Evolutionary conservation across 2,888 invertebrate genomes (phyloP), one percentile per base, ranked within the genome.

Genomic region (Matsumyia berberina): DNA sequence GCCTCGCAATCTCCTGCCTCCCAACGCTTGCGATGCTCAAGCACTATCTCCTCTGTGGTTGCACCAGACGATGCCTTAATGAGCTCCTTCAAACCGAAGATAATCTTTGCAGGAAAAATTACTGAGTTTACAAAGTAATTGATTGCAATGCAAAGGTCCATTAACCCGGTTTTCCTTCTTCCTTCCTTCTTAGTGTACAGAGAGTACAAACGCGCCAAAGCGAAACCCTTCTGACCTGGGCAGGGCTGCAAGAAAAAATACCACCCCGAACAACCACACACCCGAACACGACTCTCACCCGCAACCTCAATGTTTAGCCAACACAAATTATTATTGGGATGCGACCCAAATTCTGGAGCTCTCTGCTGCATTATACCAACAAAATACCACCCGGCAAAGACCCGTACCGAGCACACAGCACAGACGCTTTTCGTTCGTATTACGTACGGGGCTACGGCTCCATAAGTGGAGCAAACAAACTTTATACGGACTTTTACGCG

Each of bases 101-200:
- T 85, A 74, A 85, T 85, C 85, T 80, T 70, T 70, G 80, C 55
- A 67, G 74, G 66, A 64, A 24, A 80, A 85, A 85, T 66, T 85
- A 74, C 69, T 42, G 29, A 80, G 42, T 85, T 85, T 80, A 74
- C 85, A 85, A 80, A 85, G 85, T 85, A 85, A 85, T 85, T 85
- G 80, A 85, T 85, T 80, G 74, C 83, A 79, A 83, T 67, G 73
- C 85, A 80, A 85, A 80, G 80, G 85, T 85, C 85, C 80, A 80
- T 85, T 80, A 85, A 85, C 85, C 85, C 73, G 62, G 44, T 70
- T 79, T 51, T 31, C 46, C 51, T 8, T 44, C 12, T 29, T 11
- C 15, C 35, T 53, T 62, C 49, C 44, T 58, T 69, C 64, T 67
- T 55, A 17, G 58, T n/a, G 15, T 42, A 62, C 37, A 29, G 35